Base-by-base conservation (phyloP, 2,888 invertebrate genomes). In the Eueremaeus valkanovi region DNA sequence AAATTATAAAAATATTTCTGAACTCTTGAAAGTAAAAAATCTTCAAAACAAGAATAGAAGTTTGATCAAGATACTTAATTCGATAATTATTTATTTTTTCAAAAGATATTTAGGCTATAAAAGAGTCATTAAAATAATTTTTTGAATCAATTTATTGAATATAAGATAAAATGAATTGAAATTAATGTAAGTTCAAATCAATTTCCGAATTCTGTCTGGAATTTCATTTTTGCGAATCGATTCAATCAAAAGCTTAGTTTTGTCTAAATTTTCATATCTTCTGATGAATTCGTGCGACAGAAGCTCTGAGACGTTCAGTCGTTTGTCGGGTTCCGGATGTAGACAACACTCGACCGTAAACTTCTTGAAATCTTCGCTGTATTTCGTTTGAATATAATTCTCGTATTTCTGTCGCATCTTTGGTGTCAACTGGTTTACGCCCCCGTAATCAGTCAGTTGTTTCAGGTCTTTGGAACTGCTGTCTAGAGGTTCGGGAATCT, bases 401-500 rank as follows among this genome's bases (percentile, higher is more conserved):
- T 36, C 9, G 49, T 75, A 75, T 27, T 51, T 68, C 5, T 24
- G 29, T 27, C 31, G 21, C 27, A 49, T 18, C 13, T 68, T n/a
- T 8, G n/a, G 33, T n/a, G 18, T 45, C 18, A 33, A 18, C 9
- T 33, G 11, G 3, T 8, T 8, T 6, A 27, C 8, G 3, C 6
- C 27, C 18, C 8, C n/a, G 18, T 63, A 27, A 16, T 75, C 70
- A 40, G n/a, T 33, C 42, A 75, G 36, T 2, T 49, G 29, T 5
- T 70, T 42, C n/a, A 75, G 31, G 29, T 70, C 68, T 27, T 49
- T 33, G 31, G 49, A 75, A 0, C 24, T 70, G 6, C 45, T 27
- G 40, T 75, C 75, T 6, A 75, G 27, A 18, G 75, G 75, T 18
- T 45, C 36, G 21, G 75, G 75, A 42, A 58, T 75, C 9, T 75